Evolutionary conservation across 2,888 invertebrate species (phyloP).

Genomic region (Girardia tigrina): DNA sequence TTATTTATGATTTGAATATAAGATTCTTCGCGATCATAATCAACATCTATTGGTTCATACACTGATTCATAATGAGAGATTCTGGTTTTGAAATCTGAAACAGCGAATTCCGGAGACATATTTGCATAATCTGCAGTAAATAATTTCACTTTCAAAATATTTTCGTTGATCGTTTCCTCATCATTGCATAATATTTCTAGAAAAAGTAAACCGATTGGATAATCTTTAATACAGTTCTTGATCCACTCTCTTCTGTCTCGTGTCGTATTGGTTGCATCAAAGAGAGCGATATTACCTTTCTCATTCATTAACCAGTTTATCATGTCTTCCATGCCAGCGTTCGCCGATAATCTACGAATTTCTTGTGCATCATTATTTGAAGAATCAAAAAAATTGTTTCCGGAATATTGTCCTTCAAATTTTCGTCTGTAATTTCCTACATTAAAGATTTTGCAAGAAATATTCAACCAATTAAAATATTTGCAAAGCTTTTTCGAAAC

Average conservation of each 20-base stretch:
- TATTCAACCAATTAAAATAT: slow-evolving; percentile 98
- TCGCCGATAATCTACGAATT: slow-evolving; percentile 58
- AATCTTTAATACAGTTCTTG: slow-evolving; percentile 59
- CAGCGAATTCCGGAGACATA: not conserved
- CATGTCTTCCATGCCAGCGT: slow-evolving; percentile 82
- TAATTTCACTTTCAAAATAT: slow-evolving; percentile 58
- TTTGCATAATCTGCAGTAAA: not conserved
- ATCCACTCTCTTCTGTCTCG: slow-evolving; percentile 72
- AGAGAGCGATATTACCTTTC: slow-evolving; percentile 85
- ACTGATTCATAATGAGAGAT: not conserved
- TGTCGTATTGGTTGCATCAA: slow-evolving; percentile 97
- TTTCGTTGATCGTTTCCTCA: slow-evolving; percentile 83
- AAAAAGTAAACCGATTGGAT: slow-evolving; percentile 87
- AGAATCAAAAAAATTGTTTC: slow-evolving; percentile 88
- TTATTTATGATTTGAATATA: not conserved
- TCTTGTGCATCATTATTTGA: slow-evolving; percentile 90
- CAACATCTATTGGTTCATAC: not conserved
- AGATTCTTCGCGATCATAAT: not conserved
- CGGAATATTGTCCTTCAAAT: slow-evolving; percentile 74
- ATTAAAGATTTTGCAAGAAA: slow-evolving; percentile 85
- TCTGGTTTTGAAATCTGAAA: not conserved
- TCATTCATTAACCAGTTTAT: slow-evolving; percentile 61
- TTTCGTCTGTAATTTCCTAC: slow-evolving; percentile 91
- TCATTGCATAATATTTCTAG: slow-evolving; percentile 95
- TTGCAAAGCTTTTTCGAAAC: slow-evolving; percentile 92